Percentiles rank a stretch among this genome's conserved stretches.
These are phyloP conservation scores for Brotogeris chrysoptera DNA, from an alignment of 2,797 vertebrate genomes.

Conservation along the genomic window DNA sequence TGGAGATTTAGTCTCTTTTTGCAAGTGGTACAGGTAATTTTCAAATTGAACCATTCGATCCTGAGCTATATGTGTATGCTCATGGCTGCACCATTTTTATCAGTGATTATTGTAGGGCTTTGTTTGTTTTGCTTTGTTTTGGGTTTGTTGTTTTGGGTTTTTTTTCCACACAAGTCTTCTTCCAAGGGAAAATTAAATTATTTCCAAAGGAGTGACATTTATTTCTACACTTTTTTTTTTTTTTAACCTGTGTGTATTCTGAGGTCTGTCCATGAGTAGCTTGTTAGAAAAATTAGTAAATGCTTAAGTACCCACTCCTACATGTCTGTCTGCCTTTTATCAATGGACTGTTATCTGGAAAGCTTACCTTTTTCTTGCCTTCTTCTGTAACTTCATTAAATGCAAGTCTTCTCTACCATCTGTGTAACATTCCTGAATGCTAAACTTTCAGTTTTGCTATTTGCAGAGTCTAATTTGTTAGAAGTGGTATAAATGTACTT, in stretches of 20 bases:
- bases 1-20: neutral
- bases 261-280: neutral
- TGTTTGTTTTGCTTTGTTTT: neutral
- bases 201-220: slow-evolving; percentile 8
- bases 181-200: neutral
- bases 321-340: neutral
- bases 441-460: neutral
- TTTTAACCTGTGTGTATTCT: neutral
- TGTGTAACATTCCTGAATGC: neutral
- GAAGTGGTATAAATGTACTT: neutral
- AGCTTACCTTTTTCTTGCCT: neutral
- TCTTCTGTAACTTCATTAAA: neutral
- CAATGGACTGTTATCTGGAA: neutral
- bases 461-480: neutral
- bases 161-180: neutral
- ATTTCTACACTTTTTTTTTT: neutral
- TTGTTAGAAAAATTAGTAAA: neutral
- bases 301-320: neutral
- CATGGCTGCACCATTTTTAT: neutral
- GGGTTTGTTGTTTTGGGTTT: no score
- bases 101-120: neutral
- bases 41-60: neutral
- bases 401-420: neutral
- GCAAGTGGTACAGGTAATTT: neutral
- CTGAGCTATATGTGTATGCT: neutral